Percentiles rank a stretch among this genome's conserved stretches.
These are phyloP conservation scores for Eupithecia exiguata DNA, from an alignment of 2,888 invertebrate genomes.

Conservation along the genomic window DNA sequence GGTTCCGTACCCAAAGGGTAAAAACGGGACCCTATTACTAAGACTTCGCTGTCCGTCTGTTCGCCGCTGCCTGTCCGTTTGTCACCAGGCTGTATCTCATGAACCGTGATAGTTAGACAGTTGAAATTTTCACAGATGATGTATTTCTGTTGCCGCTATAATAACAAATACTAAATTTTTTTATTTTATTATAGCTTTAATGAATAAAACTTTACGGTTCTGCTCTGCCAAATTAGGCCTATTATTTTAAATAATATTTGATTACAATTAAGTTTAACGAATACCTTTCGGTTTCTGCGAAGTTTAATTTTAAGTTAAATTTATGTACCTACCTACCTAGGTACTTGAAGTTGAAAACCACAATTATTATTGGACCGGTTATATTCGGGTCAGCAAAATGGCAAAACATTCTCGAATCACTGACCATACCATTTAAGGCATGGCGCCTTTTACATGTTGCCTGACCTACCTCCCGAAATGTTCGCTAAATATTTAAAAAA, in stretches of 20 bases:
- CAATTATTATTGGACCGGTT: slow-evolving; percentile 21
- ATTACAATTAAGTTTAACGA: background rate
- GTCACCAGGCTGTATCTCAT: no score
- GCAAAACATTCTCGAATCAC: slow-evolving; percentile 2
- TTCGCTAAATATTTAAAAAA: background rate
- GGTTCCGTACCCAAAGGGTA: no score
- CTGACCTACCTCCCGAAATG: slow-evolving; percentile 1
- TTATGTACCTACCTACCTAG: no score
- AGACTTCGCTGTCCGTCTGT: no score
- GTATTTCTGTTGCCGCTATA: no score
- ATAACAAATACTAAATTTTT: no score
- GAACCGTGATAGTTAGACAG: no score
- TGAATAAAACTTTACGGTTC: no score
- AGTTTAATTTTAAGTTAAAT: background rate
- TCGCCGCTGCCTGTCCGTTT: no score
- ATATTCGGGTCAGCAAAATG: slow-evolving; percentile 27
- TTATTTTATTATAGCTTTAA: no score
- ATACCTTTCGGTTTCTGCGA: background rate
- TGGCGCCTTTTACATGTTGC: slow-evolving; percentile 1
- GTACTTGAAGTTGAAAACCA: background rate
- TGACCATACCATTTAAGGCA: slow-evolving; percentile 15
- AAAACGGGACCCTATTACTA: no score
- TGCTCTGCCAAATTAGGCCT: background rate
- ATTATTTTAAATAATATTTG: background rate
- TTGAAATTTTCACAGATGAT: no score